phyloP scores from a whole-genome alignment of 30 jellyfish, hydroid and myxozoan genomes.

The Cassiopea andromeda region DNA sequence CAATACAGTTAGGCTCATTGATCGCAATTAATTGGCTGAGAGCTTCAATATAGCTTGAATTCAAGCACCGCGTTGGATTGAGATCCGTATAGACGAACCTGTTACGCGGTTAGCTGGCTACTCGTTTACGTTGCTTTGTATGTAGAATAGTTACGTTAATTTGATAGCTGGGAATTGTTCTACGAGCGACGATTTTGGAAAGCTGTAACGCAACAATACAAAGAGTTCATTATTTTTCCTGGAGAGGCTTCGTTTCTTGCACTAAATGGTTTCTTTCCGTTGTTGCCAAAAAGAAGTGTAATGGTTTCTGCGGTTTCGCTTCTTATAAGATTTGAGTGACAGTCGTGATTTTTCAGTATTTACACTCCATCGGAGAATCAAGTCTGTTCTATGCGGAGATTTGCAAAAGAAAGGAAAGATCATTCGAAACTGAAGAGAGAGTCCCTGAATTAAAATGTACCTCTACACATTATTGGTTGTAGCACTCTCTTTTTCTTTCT shows the following conservation, averaged over 20 bases:
- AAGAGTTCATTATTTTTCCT: background rate
- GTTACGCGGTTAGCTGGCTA: slow-evolving; percentile 40
- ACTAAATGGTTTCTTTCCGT: slow-evolving; percentile 17
- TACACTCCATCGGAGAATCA: background rate
- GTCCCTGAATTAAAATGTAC: background rate
- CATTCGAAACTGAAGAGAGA: background rate
- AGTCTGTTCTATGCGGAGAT: background rate
- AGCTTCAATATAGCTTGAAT: slow-evolving; percentile 58
- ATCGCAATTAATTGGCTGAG: slow-evolving; percentile 14
- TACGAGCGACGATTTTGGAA: background rate
- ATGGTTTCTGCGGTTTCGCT: slow-evolving; percentile 11
- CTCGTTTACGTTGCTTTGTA: slow-evolving; percentile 1
- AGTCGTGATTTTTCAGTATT: background rate
- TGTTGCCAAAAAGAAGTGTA: background rate
- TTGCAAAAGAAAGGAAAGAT: background rate
- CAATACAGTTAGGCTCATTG: background rate
- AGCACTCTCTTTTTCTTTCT: background rate
- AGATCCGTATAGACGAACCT: slow-evolving; percentile 46
- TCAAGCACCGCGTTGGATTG: slow-evolving; percentile 58
- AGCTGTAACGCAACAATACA: background rate
- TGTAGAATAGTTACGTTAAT: background rate
- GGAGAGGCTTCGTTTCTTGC: background rate
- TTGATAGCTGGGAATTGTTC: slow-evolving; percentile 3
- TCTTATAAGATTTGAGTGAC: background rate
- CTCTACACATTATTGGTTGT: background rate